Percentiles rank a stretch among this genome's conserved stretches.
Evolutionary conservation across 2,113 vertebrate species (phyloP).

Genomic region (Chunga burmeisteri): DNA sequence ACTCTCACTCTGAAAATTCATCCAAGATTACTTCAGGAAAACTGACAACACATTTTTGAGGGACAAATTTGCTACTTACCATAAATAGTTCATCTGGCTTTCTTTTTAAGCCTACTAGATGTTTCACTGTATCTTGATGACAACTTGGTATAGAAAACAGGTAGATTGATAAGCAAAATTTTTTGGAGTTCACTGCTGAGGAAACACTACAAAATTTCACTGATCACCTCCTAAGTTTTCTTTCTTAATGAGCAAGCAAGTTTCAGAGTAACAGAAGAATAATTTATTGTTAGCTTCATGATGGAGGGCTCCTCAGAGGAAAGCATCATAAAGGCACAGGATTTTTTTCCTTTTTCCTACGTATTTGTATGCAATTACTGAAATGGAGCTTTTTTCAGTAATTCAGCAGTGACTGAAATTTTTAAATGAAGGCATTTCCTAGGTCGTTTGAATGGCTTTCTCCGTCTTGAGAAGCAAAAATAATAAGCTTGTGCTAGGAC

Average conservation of each 20-base stretch:
- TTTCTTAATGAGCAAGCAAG: background rate
- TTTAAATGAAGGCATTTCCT: background rate
- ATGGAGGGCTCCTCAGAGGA: background rate
- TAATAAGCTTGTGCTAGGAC: background rate
- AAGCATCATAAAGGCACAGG: background rate
- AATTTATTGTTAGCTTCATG: background rate
- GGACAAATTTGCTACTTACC: background rate
- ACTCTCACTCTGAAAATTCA: background rate
- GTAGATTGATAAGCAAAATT: background rate
- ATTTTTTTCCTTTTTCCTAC: background rate
- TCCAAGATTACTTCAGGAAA: background rate
- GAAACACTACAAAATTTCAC: background rate
- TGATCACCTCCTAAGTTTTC: background rate
- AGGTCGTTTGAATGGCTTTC: background rate
- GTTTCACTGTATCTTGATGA: background rate
- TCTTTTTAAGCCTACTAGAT: background rate
- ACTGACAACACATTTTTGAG: background rate
- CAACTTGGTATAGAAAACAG: background rate
- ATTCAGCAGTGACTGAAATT: background rate
- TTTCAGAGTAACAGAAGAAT: background rate
- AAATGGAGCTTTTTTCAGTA: background rate
- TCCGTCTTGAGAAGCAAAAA: background rate
- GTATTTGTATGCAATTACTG: background rate
- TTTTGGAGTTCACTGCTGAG: background rate
- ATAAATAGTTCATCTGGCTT: background rate